Conservation (phyloP, 2,113 vertebrate species). For the Melanostigma gelatinosum region DNA sequence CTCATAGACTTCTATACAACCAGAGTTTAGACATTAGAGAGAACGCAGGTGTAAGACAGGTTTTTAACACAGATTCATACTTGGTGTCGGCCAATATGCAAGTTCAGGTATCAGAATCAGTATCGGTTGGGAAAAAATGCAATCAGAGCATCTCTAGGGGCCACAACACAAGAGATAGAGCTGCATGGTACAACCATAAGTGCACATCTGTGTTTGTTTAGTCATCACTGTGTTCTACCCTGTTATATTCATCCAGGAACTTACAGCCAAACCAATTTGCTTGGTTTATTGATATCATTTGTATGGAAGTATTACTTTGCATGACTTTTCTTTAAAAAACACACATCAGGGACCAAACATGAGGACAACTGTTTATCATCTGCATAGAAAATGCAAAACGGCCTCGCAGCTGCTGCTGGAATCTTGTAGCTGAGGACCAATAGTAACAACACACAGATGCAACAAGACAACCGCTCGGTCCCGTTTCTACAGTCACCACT, state of each 20-base stretch:
- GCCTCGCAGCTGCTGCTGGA: slow-evolving; percentile 10
- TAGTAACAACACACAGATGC: slow-evolving; percentile 5
- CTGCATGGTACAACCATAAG: slow-evolving; percentile 15
- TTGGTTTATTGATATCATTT: background rate
- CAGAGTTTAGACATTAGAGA: no score
- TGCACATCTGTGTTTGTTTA: slow-evolving; percentile 21
- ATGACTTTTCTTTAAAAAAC: background rate
- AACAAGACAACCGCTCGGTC: background rate
- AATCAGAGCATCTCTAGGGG: background rate
- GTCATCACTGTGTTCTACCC: background rate
- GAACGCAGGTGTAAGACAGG: no score
- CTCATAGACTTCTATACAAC: no score
- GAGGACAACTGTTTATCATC: slow-evolving; percentile 22
- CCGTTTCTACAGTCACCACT: slow-evolving; percentile 29
- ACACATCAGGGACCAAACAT: background rate
- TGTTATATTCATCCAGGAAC: background rate
- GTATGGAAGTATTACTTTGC: background rate
- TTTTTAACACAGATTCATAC: no score
- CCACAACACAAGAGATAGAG: slow-evolving; percentile 20
- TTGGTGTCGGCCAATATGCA: no score
- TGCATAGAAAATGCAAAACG: slow-evolving; percentile 24
- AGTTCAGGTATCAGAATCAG: no score
- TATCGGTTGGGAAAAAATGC: no score
- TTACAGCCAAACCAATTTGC: background rate
- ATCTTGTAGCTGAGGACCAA: slow-evolving; percentile 2